Evolutionary conservation across 2,113 vertebrate genomes (phyloP), one percentile per base, ranked within the genome.

Genomic region (Cygnus buccinator): DNA sequence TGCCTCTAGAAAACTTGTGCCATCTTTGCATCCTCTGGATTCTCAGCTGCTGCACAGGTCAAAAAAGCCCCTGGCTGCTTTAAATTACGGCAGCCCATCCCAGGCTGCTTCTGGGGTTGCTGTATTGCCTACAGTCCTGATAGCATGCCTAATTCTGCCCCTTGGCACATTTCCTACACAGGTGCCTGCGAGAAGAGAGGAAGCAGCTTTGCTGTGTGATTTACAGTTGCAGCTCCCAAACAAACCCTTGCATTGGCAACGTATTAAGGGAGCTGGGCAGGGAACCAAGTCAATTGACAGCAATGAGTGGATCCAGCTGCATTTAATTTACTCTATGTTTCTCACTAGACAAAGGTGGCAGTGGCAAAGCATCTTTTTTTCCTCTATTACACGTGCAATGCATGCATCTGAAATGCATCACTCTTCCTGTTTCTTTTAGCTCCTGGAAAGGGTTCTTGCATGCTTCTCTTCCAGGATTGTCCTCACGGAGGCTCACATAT

Each of bases 21-120:
- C 90, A 81, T 94, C 82, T 81, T 92, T 3, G 1, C 58, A 76
- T 62, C 70, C 50, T 71, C 80, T 89, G 75, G 86, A 79, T 91
- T 92, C 80, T 87, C 90, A 93, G 88, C 80, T 93, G 72, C 73
- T 93, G 72, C 72, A 23, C 75, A 80, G 88, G 85, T 78, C 65
- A 66, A 48, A 84, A 91, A 86, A 68, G 9, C 18, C 70, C 26
- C 73, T 39, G 70, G 19, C 73, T 91, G 73, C 28, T 87, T 75
- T 81, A 81, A 81, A 80, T 57, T 31, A 37, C 0, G 2, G 43
- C 57, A 92, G 23, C 21, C 58, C 57, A 75, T 61, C 35, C 41
- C 39, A 75, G 35, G 26, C 68, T 58, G 18, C 19, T 79, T 58
- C 62, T 65, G 58, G 61, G 20, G 19, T 12, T 89, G 41, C 46